phyloP scores from a whole-genome alignment of 2,888 invertebrate species.

The Craniophora ligustri region DNA sequence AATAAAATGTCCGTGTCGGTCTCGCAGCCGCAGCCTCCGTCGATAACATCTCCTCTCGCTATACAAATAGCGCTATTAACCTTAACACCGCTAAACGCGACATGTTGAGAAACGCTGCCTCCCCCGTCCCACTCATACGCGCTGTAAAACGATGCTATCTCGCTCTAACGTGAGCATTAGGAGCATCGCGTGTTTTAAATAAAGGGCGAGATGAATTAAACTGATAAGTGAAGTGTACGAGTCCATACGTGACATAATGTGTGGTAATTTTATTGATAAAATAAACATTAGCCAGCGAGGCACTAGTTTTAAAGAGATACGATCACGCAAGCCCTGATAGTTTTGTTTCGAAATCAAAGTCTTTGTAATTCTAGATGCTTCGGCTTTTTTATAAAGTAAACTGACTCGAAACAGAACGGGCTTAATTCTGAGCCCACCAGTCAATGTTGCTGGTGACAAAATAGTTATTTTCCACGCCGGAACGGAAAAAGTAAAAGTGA shows the following conservation, averaged over 20 bases:
- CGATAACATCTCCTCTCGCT: slow-evolving; percentile 78
- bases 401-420: too few relatives aligned
- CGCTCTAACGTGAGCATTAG: slow-evolving; percentile 58
- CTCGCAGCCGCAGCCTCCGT: slow-evolving; percentile 63
- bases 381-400: too few relatives aligned
- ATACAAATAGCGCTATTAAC: slow-evolving; percentile 85
- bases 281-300: slow-evolving; percentile 63
- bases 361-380: neutral
- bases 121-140: slow-evolving; percentile 46
- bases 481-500: too few relatives aligned
- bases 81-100: slow-evolving; percentile 79
- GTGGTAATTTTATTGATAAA: slow-evolving; percentile 78
- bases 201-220: slow-evolving; percentile 75
- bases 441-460: too few relatives aligned
- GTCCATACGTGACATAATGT: slow-evolving; percentile 73
- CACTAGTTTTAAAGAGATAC: slow-evolving; percentile 30
- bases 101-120: slow-evolving; percentile 68
- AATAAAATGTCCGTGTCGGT: slow-evolving; percentile 69
- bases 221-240: slow-evolving; percentile 66
- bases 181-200: slow-evolving; percentile 66
- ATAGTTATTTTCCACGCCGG: too few relatives aligned
- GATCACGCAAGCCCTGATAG: slow-evolving; percentile 17
- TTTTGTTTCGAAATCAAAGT: slow-evolving; percentile 26
- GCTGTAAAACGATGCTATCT: slow-evolving; percentile 34
- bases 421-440: too few relatives aligned